Evolutionary conservation across 2,113 vertebrate species (phyloP).

Genomic region (Scomber japonicus): DNA sequence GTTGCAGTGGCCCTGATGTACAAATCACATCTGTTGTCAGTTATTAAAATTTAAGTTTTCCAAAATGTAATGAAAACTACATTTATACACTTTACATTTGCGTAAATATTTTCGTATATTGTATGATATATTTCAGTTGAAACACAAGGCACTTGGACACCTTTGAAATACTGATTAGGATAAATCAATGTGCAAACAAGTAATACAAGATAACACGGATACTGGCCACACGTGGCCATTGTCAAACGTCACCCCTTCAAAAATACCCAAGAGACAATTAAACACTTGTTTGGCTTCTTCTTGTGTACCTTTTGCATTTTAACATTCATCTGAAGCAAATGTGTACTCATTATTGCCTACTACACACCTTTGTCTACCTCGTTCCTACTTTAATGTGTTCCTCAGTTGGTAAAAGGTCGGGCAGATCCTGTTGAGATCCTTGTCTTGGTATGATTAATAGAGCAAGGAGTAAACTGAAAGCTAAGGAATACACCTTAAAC

Average conservation of each 20-base stretch:
- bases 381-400: background rate
- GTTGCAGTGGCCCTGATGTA: slow-evolving; percentile 62
- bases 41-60: slow-evolving; percentile 34
- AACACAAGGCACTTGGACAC: slow-evolving; percentile 88
- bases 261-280: background rate
- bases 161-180: slow-evolving; percentile 66
- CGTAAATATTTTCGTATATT: slow-evolving; percentile 55
- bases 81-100: slow-evolving; percentile 63
- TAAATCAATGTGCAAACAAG: slow-evolving; percentile 75
- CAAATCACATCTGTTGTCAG: slow-evolving; percentile 72
- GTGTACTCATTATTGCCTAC: slow-evolving; percentile 18
- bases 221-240: slow-evolving; percentile 69
- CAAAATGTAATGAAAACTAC: slow-evolving; percentile 57
- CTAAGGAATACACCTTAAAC: slow-evolving; percentile 16
- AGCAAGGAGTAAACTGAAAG: slow-evolving; percentile 13
- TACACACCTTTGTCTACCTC: slow-evolving; percentile 59
- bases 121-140: slow-evolving; percentile 86
- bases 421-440: slow-evolving; percentile 68
- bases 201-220: slow-evolving; percentile 53
- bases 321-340: slow-evolving; percentile 45
- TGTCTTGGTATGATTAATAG: slow-evolving; percentile 58
- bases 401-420: background rate
- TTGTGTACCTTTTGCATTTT: slow-evolving; percentile 19
- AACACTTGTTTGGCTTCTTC: background rate
- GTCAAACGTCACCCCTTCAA: slow-evolving; percentile 59